phyloP scores from a whole-genome alignment of 2,888 invertebrate genomes.

The Caenorhabditis sp. region DNA sequence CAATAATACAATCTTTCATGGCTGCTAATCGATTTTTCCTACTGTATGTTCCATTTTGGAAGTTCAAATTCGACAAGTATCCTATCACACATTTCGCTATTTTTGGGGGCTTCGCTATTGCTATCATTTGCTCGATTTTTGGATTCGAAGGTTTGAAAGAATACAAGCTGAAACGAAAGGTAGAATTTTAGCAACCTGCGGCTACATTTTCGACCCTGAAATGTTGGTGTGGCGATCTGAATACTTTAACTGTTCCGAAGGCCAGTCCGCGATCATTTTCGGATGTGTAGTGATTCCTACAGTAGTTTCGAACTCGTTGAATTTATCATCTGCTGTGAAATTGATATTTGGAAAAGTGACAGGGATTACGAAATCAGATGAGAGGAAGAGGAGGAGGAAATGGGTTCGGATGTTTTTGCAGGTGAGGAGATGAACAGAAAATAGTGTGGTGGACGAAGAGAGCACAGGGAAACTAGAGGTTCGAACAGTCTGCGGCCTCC shows the following conservation, averaged over 20 bases:
- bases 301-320: slow-evolving; percentile 22
- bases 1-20: slow-evolving; percentile 50
- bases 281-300: slow-evolving; percentile 30
- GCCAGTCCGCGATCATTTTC: slow-evolving; percentile 32
- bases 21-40: slow-evolving; percentile 43
- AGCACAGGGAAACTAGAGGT: too few species aligned
- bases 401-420: slow-evolving; percentile 37
- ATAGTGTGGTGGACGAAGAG: too few species aligned
- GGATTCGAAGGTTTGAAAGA: slow-evolving; percentile 46
- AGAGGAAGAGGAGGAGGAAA: slow-evolving; percentile 17
- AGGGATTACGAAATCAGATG: slow-evolving; percentile 42
- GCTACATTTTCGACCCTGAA: slow-evolving; percentile 45
- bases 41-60: slow-evolving; percentile 30
- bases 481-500: too few species aligned
- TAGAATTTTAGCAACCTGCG: slow-evolving; percentile 42
- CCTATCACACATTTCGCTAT: slow-evolving; percentile 21
- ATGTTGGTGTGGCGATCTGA: slow-evolving; percentile 30
- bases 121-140: slow-evolving; percentile 18
- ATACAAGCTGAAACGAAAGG: too few species aligned
- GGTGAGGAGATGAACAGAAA: background rate
- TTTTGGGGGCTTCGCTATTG: slow-evolving; percentile 16
- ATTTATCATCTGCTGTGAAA: slow-evolving; percentile 29
- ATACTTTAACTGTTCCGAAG: slow-evolving; percentile 5
- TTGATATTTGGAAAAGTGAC: slow-evolving; percentile 39
- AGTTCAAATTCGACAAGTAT: slow-evolving; percentile 8